Conservation (phyloP, 2,113 vertebrate species). For the Nothocercus nigrocapillus region DNA sequence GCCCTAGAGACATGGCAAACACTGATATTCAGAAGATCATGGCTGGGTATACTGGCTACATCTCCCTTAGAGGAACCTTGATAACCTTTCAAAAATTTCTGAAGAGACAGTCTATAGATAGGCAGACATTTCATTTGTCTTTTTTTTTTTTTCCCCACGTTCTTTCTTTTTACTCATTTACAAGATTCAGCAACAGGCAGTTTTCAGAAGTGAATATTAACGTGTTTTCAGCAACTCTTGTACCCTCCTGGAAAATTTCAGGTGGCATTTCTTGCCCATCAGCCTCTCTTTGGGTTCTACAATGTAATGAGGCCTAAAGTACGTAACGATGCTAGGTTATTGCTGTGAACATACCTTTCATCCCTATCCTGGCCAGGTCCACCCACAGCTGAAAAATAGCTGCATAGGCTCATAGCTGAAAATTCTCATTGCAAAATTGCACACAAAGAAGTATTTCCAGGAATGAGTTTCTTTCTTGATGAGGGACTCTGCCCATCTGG, state of each 20-base stretch:
- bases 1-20: neutral
- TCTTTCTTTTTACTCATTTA: neutral
- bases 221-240: neutral
- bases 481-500: slow-evolving; percentile 39
- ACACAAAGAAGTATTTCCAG: slow-evolving; percentile 28
- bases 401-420: neutral
- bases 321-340: neutral
- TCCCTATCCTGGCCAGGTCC: neutral
- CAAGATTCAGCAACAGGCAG: neutral
- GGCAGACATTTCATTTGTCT: neutral
- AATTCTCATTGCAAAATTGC: neutral
- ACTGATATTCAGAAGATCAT: neutral
- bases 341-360: neutral
- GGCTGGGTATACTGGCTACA: neutral
- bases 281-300: neutral
- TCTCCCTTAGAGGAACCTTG: neutral
- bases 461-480: neutral
- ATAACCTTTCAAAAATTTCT: neutral
- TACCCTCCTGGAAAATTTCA: neutral
- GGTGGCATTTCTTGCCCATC: neutral
- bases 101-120: neutral
- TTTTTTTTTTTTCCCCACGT: neutral
- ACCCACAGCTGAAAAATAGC: neutral
- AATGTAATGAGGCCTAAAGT: neutral
- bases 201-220: neutral